phyloP scores from a whole-genome alignment of 1,140 invertebrate genomes.

The Bradynema listronoti region DNA sequence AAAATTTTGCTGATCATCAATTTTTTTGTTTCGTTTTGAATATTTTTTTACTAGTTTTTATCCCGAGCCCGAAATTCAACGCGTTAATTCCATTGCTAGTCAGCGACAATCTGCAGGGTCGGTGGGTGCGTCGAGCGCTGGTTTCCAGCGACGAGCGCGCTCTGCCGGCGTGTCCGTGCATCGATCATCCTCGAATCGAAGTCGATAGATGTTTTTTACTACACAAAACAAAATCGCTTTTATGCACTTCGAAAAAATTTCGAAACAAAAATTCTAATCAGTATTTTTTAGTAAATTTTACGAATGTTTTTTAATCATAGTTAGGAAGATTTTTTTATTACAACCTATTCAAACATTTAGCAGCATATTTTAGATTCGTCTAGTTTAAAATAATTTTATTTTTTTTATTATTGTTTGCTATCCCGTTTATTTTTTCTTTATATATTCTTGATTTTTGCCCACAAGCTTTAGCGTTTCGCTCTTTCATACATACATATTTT shows the following conservation, averaged over 20 bases:
- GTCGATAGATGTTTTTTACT: constrained; percentile 6
- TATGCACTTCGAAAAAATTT: too few species aligned
- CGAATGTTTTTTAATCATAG: constrained; percentile 16
- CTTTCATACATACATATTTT: too few species aligned
- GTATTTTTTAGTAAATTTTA: too few species aligned
- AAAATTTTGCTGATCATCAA: neutral
- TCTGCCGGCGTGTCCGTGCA: constrained; percentile 39
- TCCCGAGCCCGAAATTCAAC: constrained; percentile 5
- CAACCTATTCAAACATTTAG: too few species aligned
- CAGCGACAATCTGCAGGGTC: constrained; percentile 34
- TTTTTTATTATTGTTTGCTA: too few species aligned
- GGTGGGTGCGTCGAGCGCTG: neutral
- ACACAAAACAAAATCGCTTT: too few species aligned
- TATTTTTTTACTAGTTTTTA: constrained; percentile 25
- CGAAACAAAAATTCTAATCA: too few species aligned
- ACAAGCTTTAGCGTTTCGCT: too few species aligned
- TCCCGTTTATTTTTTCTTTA: too few species aligned
- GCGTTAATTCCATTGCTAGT: constrained; percentile 26
- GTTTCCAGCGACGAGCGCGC: constrained; percentile 37
- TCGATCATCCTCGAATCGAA: constrained; percentile 23
- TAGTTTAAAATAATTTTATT: constrained; percentile 6
- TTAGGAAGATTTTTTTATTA: too few species aligned
- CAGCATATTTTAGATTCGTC: too few species aligned
- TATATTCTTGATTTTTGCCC: too few species aligned
- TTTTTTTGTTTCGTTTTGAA: constrained; percentile 10